Evolutionary conservation across 2,113 vertebrate species (phyloP).

Genomic region (Gallinago paraguaiae): DNA sequence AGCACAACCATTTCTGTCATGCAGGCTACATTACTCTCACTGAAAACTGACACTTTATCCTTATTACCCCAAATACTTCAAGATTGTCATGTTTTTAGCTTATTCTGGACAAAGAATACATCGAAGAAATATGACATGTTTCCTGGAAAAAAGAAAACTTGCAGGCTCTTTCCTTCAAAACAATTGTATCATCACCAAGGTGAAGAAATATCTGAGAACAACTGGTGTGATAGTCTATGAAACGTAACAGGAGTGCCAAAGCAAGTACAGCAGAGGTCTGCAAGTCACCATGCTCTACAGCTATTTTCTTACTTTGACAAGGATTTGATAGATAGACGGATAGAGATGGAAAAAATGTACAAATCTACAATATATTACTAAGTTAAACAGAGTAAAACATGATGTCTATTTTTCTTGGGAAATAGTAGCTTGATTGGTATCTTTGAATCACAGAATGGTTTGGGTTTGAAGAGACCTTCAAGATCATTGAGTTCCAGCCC

Average conservation of each 20-base stretch:
- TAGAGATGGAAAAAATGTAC: neutral
- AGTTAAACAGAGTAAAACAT: slow-evolving; percentile 14
- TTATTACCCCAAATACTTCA: slow-evolving; percentile 35
- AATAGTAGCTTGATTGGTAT: neutral
- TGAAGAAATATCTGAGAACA: slow-evolving; percentile 65
- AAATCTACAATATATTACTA: neutral
- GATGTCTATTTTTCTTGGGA: neutral
- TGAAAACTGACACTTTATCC: neutral
- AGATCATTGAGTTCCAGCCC: no score
- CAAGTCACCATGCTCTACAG: slow-evolving; percentile 28
- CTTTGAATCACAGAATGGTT: neutral
- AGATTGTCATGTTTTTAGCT: neutral
- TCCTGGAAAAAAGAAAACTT: neutral
- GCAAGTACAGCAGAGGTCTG: slow-evolving; percentile 48
- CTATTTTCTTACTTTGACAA: slow-evolving; percentile 54
- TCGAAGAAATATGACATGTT: neutral
- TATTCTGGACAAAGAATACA: slow-evolving; percentile 14
- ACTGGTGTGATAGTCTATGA: slow-evolving; percentile 42
- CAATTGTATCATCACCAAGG: slow-evolving; percentile 23
- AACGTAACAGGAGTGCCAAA: slow-evolving; percentile 44
- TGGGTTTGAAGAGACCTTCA: no score
- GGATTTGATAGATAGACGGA: slow-evolving; percentile 28
- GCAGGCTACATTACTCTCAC: neutral
- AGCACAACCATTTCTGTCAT: neutral
- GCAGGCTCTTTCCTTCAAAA: slow-evolving; percentile 22